phyloP scores from a whole-genome alignment of 2,888 invertebrate genomes.

The Galerucella calmariensis region DNA sequence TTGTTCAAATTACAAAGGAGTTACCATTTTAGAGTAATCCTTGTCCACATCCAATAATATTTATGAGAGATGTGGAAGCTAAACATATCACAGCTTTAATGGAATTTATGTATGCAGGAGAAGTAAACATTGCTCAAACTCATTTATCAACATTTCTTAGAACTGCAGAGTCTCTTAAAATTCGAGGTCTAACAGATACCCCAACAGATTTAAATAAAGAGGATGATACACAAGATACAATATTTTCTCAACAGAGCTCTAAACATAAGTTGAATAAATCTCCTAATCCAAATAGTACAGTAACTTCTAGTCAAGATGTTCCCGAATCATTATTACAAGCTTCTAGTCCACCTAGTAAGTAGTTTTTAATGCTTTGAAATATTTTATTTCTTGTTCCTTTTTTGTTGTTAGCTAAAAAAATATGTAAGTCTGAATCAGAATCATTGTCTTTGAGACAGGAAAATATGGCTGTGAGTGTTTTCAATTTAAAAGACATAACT shows the following conservation, averaged over 20 bases:
- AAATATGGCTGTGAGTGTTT: slow-evolving; percentile 57
- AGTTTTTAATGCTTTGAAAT: not conserved
- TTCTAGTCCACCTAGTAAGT: slow-evolving; percentile 57
- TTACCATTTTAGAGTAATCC: slow-evolving; percentile 78
- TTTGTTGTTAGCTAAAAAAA: slow-evolving; percentile 18
- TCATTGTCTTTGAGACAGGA: slow-evolving; percentile 50
- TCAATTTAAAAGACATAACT: slow-evolving; percentile 54
- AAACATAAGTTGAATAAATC: slow-evolving; percentile 42
- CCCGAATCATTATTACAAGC: slow-evolving; percentile 46
- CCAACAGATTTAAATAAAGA: slow-evolving; percentile 54
- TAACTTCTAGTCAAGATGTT: slow-evolving; percentile 63
- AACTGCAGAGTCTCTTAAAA: slow-evolving; percentile 83
- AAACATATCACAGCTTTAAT: slow-evolving; percentile 81
- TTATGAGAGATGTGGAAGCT: slow-evolving; percentile 85
- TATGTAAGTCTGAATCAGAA: slow-evolving; percentile 57
- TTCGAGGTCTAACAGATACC: slow-evolving; percentile 80
- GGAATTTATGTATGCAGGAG: slow-evolving; percentile 88
- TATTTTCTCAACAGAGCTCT: slow-evolving; percentile 19
- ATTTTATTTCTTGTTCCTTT: not conserved
- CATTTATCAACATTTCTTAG: slow-evolving; percentile 80
- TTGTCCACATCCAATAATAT: slow-evolving; percentile 86
- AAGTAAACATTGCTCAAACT: slow-evolving; percentile 84
- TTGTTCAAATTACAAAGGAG: not conserved
- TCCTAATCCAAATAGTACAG: slow-evolving; percentile 59
- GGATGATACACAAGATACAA: slow-evolving; percentile 19